These are phyloP conservation scores for Saturnia pavonia DNA, from an alignment of 2,888 invertebrate genomes.

Conservation along the genomic window DNA sequence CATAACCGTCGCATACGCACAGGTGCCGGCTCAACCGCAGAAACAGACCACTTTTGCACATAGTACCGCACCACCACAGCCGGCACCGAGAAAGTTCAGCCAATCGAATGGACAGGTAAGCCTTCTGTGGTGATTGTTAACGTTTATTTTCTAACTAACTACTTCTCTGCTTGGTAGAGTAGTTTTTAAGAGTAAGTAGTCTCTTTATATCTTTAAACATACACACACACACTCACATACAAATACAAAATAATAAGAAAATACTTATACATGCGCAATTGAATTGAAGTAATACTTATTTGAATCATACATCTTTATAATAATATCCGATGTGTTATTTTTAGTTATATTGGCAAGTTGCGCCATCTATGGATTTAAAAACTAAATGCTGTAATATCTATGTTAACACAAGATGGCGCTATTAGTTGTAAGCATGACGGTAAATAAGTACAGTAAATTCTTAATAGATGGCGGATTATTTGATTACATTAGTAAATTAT, in stretches of 20 bases:
- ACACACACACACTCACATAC: not conserved
- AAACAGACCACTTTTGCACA: slow-evolving; percentile 47
- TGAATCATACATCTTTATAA: too few relatives aligned
- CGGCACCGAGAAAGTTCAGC: slow-evolving; percentile 75
- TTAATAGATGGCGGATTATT: not conserved
- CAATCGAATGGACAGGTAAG: slow-evolving; percentile 74
- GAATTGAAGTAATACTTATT: too few relatives aligned
- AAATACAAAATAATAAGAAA: not conserved
- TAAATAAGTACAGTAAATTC: not conserved
- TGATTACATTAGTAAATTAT: not conserved
- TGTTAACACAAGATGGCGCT: not conserved
- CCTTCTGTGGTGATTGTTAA: slow-evolving; percentile 26
- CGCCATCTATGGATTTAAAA: not conserved
- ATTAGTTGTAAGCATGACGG: not conserved
- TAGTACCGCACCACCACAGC: slow-evolving; percentile 60
- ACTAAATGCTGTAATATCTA: not conserved
- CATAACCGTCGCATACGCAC: slow-evolving; percentile 16
- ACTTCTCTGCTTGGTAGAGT: not conserved
- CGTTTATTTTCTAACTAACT: not conserved
- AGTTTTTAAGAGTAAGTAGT: not conserved
- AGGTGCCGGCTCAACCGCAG: slow-evolving; percentile 27
- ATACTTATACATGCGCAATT: too few relatives aligned
- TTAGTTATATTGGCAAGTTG: not conserved
- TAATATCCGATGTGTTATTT: too few relatives aligned
- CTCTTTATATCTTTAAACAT: not conserved